These are phyloP conservation scores for Lophotis ruficrista DNA, from an alignment of 2,113 vertebrate genomes.

Conservation along the genomic window DNA sequence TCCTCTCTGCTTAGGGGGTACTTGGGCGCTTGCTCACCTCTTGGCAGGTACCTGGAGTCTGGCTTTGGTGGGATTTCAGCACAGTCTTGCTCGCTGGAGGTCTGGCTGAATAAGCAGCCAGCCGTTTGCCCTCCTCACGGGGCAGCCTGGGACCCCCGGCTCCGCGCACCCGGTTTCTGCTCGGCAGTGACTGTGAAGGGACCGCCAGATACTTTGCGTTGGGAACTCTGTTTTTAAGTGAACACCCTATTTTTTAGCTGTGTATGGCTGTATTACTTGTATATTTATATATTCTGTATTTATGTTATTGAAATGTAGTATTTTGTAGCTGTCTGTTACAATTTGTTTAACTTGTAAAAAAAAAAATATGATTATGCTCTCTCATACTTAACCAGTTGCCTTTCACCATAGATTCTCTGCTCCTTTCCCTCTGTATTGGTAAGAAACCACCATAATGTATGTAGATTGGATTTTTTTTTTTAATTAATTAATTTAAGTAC, in stretches of 20 bases:
- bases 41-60: background rate
- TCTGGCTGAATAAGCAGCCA: background rate
- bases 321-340: constrained; percentile 77
- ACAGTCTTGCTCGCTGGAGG: background rate
- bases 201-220: background rate
- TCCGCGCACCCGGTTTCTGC: background rate
- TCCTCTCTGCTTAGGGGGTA: fast-evolving
- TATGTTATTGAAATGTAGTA: constrained; percentile 76
- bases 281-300: constrained; percentile 80
- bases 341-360: constrained; percentile 79
- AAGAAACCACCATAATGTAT: constrained; percentile 58
- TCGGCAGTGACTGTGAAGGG: constrained; percentile 33
- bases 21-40: background rate
- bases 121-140: background rate
- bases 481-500: constrained; percentile 87
- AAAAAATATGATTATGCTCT: constrained; percentile 71
- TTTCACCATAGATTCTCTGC: constrained; percentile 24
- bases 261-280: constrained; percentile 75
- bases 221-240: constrained; percentile 37
- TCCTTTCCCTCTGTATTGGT: constrained; percentile 18
- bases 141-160: background rate
- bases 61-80: background rate
- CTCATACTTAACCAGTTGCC: constrained; percentile 66
- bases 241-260: constrained; percentile 61
- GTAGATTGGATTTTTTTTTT: constrained; percentile 48